A percentile compares a stretch with the other conserved stretches of the same genome.
Evolutionary conservation across 2,797 vertebrate species (phyloP).

Genomic region (Cephalopachus bancanus): DNA sequence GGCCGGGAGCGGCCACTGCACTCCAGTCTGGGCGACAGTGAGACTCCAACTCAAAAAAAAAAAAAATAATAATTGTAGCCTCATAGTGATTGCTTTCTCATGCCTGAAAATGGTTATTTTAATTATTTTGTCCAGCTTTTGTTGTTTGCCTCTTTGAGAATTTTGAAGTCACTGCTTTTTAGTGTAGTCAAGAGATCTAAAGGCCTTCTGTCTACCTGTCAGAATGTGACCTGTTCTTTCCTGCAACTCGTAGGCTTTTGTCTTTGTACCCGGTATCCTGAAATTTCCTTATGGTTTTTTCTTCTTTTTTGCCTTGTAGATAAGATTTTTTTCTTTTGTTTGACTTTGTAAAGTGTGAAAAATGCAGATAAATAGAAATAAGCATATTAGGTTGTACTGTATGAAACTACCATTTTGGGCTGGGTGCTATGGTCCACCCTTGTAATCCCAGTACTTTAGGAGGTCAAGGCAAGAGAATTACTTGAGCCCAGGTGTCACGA

Average conservation of each 20-base stretch:
- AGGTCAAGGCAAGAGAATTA: too few species aligned
- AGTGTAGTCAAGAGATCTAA: not conserved
- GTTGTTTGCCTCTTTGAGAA: not conserved
- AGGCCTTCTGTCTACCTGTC: not conserved
- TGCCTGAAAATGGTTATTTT: not conserved
- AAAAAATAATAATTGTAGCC: too few species aligned
- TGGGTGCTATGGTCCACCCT: too few species aligned
- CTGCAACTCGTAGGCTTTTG: not conserved
- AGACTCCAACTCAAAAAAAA: too few species aligned
- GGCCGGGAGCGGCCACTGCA: too few species aligned
- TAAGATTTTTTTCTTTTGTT: not conserved
- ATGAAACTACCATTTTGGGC: too few species aligned
- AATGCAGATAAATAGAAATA: slow-evolving; percentile 34
- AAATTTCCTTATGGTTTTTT: not conserved
- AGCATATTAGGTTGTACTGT: not conserved
- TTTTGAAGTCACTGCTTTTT: not conserved
- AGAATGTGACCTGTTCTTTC: not conserved
- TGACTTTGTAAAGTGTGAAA: not conserved
- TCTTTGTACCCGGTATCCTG: not conserved
- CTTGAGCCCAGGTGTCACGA: too few species aligned
- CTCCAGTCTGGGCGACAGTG: too few species aligned
- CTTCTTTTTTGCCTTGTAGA: not conserved
- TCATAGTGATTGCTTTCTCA: not conserved
- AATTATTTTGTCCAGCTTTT: slow-evolving; percentile 28
- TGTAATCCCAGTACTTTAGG: too few species aligned